Percentiles rank a stretch among this genome's conserved stretches.
Conservation (phyloP, 2,888 invertebrate species). For the Tachina fera region DNA sequence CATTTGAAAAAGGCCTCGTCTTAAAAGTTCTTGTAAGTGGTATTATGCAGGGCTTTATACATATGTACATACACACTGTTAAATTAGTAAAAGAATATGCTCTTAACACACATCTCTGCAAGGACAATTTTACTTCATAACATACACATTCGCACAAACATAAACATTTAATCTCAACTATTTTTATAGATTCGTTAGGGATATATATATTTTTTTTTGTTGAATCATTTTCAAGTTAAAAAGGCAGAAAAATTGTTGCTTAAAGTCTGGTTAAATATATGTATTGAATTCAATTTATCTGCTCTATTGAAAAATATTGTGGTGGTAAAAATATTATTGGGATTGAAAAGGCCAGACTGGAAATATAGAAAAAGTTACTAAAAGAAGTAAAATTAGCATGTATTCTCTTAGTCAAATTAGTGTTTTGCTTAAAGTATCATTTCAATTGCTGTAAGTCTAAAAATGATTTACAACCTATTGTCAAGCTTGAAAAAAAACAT, state of each 20-base stretch:
- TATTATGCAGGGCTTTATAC: no score
- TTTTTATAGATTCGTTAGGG: not conserved
- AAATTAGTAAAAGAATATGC: not conserved
- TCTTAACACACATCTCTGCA: not conserved
- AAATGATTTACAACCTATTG: conserved; percentile 61
- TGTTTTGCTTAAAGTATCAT: not conserved
- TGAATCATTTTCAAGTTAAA: conserved; percentile 26
- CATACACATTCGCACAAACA: not conserved
- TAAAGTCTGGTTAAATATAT: not conserved
- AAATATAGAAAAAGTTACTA: not conserved
- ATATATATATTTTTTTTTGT: conserved; percentile 12
- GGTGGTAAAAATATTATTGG: not conserved
- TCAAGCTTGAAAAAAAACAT: conserved; percentile 56
- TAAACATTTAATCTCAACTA: not conserved
- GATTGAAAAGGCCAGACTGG: not conserved
- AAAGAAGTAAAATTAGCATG: not conserved
- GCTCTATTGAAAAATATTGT: not conserved
- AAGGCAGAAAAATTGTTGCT: conserved; percentile 12
- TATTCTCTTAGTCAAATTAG: not conserved
- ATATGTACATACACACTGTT: not conserved
- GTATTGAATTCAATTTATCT: not conserved
- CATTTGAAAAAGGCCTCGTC: no score
- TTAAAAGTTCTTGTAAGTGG: no score
- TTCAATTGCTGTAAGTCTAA: not conserved
- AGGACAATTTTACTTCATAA: not conserved